Conservation (phyloP, 2,888 invertebrate genomes). For the Brenthis ino region DNA sequence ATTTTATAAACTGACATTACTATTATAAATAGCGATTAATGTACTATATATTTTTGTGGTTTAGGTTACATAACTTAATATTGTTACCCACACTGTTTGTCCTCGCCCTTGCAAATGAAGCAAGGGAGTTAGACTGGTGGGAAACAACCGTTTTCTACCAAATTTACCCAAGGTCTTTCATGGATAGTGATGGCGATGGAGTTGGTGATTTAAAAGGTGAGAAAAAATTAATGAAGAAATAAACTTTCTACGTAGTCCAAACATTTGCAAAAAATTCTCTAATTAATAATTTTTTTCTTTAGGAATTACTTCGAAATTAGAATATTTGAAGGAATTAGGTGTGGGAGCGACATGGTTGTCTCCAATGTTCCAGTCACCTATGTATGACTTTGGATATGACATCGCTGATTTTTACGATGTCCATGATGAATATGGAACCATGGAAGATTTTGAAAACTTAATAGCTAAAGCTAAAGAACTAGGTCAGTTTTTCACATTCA, state of each 20-base stretch:
- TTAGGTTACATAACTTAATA: conserved; percentile 39
- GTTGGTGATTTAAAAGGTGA: conserved; percentile 83
- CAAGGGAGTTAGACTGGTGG: conserved; percentile 86
- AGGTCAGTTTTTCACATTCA: conserved; percentile 49
- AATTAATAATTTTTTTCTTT: conserved; percentile 22
- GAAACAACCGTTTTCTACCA: conserved; percentile 89
- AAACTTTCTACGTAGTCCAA: background rate
- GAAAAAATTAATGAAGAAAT: background rate
- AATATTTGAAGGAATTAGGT: conserved; percentile 85
- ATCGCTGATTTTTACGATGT: conserved; percentile 87
- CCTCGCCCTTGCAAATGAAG: conserved; percentile 46
- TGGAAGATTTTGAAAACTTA: conserved; percentile 86
- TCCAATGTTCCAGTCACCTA: conserved; percentile 88
- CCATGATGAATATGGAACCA: conserved; percentile 87
- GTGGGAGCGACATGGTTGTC: conserved; percentile 89
- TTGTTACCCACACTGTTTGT: conserved; percentile 52
- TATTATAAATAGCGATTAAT: background rate
- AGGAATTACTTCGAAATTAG: conserved; percentile 84
- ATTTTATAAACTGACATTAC: background rate
- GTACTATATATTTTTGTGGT: background rate
- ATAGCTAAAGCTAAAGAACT: conserved; percentile 80
- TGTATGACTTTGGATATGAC: conserved; percentile 92
- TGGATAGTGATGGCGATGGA: conserved; percentile 90
- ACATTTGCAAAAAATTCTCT: background rate
- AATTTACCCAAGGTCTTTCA: conserved; percentile 90